Conservation (phyloP, 2,797 vertebrate genomes). For the Scolopax rusticola region DNA sequence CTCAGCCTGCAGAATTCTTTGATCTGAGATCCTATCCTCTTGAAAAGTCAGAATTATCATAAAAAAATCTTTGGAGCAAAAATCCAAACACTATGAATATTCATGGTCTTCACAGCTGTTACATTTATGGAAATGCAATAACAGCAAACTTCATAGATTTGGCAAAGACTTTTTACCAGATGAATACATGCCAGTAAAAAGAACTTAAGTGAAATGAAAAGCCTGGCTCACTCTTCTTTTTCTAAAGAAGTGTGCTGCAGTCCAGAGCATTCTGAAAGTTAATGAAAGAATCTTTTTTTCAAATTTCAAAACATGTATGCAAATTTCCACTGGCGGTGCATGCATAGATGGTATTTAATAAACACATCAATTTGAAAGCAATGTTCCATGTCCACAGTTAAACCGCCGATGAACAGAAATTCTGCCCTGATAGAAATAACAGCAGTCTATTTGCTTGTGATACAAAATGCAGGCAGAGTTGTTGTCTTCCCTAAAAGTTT, state of each 20-base stretch:
- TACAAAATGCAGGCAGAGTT: neutral
- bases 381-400: neutral
- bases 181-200: constrained; percentile 36
- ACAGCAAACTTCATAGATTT: constrained; percentile 58
- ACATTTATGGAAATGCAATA: constrained; percentile 69
- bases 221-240: neutral
- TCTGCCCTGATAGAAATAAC: neutral
- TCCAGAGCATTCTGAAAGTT: constrained; percentile 53
- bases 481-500: constrained; percentile 62
- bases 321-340: neutral
- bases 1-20: constrained; percentile 7
- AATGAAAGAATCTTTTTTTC: neutral
- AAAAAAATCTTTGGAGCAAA: constrained; percentile 47
- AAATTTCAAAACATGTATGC: neutral
- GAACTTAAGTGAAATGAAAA: constrained; percentile 20
- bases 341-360: neutral
- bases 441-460: neutral
- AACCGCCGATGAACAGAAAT: neutral
- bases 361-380: constrained; percentile 4
- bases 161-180: constrained; percentile 45
- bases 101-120: constrained; percentile 65
- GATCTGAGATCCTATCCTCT: neutral
- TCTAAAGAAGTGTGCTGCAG: constrained; percentile 3
- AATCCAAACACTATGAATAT: constrained; percentile 67
- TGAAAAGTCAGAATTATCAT: constrained; percentile 49